Percentiles rank a stretch among this genome's conserved stretches.
These are phyloP conservation scores for Phragmatobia fuliginosa DNA, from an alignment of 2,888 invertebrate genomes.

Conservation along the genomic window DNA sequence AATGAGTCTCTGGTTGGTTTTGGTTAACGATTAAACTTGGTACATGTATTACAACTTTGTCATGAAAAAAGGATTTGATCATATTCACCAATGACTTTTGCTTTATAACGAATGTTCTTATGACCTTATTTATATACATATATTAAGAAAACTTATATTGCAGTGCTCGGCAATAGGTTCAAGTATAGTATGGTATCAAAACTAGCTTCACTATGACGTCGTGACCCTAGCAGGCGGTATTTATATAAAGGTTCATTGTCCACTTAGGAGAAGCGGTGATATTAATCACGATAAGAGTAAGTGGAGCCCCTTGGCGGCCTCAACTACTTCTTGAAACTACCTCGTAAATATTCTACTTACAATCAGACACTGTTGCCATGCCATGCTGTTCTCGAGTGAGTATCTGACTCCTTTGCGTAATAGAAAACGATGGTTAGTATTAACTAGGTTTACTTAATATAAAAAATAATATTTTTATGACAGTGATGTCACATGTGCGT, in stretches of 20 bases:
- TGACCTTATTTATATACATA: too few species aligned
- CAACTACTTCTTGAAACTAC: slow-evolving; percentile 28
- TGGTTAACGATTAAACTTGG: too few species aligned
- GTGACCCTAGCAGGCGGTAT: slow-evolving; percentile 7
- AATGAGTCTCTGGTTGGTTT: too few species aligned
- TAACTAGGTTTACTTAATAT: too few species aligned
- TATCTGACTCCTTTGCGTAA: background rate
- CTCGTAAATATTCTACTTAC: slow-evolving; percentile 26
- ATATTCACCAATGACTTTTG: background rate
- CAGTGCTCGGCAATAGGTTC: too few species aligned
- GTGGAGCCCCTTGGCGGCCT: slow-evolving; percentile 24
- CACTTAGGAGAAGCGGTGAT: slow-evolving; percentile 34
- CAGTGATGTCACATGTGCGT: too few species aligned
- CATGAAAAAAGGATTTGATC: background rate
- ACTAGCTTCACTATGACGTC: background rate
- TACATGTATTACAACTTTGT: too few species aligned
- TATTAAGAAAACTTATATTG: too few species aligned
- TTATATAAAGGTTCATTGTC: slow-evolving; percentile 33
- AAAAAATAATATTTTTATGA: too few species aligned
- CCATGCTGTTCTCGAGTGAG: background rate
- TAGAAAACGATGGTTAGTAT: background rate
- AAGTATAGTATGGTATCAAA: too few species aligned
- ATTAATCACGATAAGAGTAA: slow-evolving; percentile 42
- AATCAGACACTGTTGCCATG: background rate
- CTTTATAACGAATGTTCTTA: background rate